phyloP scores from a whole-genome alignment of 2,888 invertebrate genomes.

The Formica aserva region DNA sequence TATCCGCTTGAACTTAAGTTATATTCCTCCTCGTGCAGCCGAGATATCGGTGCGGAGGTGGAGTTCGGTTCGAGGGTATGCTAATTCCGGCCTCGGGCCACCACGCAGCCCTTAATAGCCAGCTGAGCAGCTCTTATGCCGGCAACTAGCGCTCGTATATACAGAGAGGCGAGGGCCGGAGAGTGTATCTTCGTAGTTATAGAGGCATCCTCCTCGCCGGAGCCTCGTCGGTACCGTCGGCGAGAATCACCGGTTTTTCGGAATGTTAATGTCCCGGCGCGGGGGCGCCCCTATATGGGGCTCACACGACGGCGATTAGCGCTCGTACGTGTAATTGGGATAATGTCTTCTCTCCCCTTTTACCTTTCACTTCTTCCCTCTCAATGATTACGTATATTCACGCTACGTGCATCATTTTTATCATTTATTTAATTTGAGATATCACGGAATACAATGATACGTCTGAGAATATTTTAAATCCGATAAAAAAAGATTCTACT shows the following conservation, averaged over 20 bases:
- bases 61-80: constrained; percentile 84
- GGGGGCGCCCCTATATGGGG: constrained; percentile 70
- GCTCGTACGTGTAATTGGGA: constrained; percentile 75
- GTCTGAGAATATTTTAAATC: not conserved
- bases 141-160: constrained; percentile 82
- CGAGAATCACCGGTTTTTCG: constrained; percentile 78
- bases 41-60: constrained; percentile 84
- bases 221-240: constrained; percentile 74
- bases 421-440: not conserved
- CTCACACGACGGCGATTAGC: constrained; percentile 71
- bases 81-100: constrained; percentile 85
- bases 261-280: constrained; percentile 74
- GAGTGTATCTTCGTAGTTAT: constrained; percentile 72
- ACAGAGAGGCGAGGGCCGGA: constrained; percentile 53
- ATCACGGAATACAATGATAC: not conserved
- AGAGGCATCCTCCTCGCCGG: constrained; percentile 66
- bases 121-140: constrained; percentile 83
- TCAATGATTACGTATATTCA: not conserved
- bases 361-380: not conserved
- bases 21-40: constrained; percentile 80
- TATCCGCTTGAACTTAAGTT: constrained; percentile 85
- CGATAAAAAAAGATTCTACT: too few species aligned
- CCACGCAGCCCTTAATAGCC: constrained; percentile 86
- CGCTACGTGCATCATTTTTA: constrained; percentile 14
- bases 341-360: constrained; percentile 63